Percentiles rank a stretch among this genome's conserved stretches.
phyloP scores from a whole-genome alignment of 2,113 vertebrate species.

The Machaerirhynchus nigripectus region DNA sequence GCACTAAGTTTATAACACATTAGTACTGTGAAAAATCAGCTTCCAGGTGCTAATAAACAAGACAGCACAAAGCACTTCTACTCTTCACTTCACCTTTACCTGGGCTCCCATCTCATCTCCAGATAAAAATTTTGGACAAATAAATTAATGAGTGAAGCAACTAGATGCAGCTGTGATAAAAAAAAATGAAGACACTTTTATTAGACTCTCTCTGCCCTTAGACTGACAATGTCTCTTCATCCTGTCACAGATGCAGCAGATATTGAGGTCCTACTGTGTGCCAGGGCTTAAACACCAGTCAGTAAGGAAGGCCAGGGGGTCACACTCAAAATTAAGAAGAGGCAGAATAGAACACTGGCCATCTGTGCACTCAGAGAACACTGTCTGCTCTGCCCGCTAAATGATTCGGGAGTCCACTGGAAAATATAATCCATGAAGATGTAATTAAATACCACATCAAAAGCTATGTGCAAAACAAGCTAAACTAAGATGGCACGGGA shows the following conservation, averaged over 20 bases:
- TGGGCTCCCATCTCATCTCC: not conserved
- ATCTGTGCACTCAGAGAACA: not conserved
- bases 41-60: not conserved
- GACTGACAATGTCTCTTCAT: not conserved
- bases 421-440: constrained; percentile 7
- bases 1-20: not conserved
- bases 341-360: not conserved
- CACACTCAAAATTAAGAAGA: not conserved
- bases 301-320: not conserved
- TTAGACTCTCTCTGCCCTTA: not conserved
- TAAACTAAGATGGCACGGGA: not conserved
- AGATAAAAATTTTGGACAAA: not conserved
- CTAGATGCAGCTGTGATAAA: not conserved
- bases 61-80: not conserved
- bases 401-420: not conserved
- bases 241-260: not conserved
- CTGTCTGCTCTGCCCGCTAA: not conserved
- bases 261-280: not conserved
- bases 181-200: not conserved
- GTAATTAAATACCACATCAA: constrained; percentile 37
- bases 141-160: not conserved
- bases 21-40: not conserved
- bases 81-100: not conserved
- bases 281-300: not conserved
- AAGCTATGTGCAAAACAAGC: not conserved